These are phyloP conservation scores for Tenualosa ilisha DNA, from an alignment of 2,797 vertebrate species.

Conservation along the genomic window DNA sequence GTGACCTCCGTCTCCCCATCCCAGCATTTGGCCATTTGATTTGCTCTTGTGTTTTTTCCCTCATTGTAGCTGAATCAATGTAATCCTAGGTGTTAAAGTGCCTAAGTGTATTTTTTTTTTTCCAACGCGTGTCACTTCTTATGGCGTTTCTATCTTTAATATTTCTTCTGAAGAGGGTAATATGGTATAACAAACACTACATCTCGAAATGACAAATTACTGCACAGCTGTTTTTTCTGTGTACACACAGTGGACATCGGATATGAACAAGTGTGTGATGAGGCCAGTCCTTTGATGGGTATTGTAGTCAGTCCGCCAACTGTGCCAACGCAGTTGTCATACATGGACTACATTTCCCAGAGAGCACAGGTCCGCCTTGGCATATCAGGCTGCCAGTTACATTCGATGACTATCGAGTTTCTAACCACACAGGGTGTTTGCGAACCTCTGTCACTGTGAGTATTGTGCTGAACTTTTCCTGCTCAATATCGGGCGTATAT, in stretches of 20 bases:
- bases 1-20: too few relatives aligned
- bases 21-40: too few relatives aligned
- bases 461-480: not conserved
- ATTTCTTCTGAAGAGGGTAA: not conserved
- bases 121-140: too few relatives aligned
- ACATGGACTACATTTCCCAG: conserved; percentile 44
- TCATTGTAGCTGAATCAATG: too few relatives aligned
- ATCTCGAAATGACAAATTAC: not conserved
- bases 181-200: not conserved
- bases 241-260: not conserved
- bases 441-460: conserved; percentile 3
- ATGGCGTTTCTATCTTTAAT: not conserved
- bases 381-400: not conserved
- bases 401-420: not conserved
- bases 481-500: not conserved
- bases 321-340: too few relatives aligned
- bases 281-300: not conserved
- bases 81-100: too few relatives aligned
- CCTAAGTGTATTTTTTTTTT: too few relatives aligned
- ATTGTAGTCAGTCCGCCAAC: not conserved
- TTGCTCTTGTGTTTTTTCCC: too few relatives aligned
- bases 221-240: not conserved
- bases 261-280: not conserved
- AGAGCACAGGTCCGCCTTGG: not conserved
- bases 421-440: not conserved